These are phyloP conservation scores for Leptopilina boulardi DNA, from an alignment of 1,140 invertebrate species.

Conservation along the genomic window DNA sequence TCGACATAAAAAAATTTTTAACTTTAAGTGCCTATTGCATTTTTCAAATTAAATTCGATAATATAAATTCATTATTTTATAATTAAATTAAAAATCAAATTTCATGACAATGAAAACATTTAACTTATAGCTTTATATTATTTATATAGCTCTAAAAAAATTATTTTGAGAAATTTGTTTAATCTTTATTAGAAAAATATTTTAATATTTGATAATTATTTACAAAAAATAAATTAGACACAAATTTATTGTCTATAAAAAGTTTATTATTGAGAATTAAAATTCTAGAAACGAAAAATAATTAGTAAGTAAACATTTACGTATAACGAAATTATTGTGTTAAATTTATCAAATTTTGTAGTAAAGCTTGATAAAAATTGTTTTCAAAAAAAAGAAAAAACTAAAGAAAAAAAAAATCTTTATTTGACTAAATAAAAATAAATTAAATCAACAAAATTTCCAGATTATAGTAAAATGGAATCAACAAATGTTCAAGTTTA, in stretches of 20 bases:
- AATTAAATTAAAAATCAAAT: too few species aligned
- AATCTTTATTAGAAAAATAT: too few species aligned
- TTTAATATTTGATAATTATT: too few species aligned
- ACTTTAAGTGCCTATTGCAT: not conserved
- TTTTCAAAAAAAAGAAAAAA: not conserved
- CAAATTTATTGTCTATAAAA: too few species aligned
- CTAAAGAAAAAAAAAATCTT: not conserved
- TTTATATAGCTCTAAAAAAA: too few species aligned
- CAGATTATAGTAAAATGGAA: too few species aligned
- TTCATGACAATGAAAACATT: too few species aligned
- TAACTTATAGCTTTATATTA: too few species aligned
- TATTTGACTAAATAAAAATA: not conserved
- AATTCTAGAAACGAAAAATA: not conserved
- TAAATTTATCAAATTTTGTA: not conserved
- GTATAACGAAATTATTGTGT: not conserved
- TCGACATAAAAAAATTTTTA: not conserved
- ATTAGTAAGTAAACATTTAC: not conserved
- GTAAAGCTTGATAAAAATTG: slow-evolving; percentile 1
- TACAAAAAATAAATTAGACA: too few species aligned
- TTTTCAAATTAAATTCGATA: not conserved
- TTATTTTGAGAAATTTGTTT: too few species aligned
- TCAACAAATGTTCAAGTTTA: not conserved
- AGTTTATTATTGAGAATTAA: too few species aligned
- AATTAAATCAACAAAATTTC: too few species aligned
- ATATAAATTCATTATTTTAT: not conserved